Evolutionary conservation across 2,888 invertebrate genomes (phyloP), one percentile per base, ranked within the genome.

Genomic region (Hemithea aestivaria): DNA sequence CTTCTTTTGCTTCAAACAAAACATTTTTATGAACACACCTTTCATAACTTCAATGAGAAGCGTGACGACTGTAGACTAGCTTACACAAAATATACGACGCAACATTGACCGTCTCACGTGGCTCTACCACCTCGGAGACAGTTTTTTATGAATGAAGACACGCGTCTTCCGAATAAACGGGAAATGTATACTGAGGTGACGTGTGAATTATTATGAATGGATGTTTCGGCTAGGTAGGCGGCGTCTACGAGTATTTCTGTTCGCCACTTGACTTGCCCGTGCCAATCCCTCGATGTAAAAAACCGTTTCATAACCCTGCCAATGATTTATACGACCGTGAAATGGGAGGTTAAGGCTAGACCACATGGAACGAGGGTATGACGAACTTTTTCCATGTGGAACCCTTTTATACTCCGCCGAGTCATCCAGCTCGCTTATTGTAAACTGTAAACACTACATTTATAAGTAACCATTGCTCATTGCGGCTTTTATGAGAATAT

Each of bases 231-330:
- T 56, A 74, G 73, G 73, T 65, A 69, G 76, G 74, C 73, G 73
- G 65, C 69, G 78, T 77, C 75, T 81, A 71, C 62, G 55, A 69
- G 68, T 85, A 82, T 83, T 83, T 81, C 70, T 65, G 75, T 76
- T 66, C 68, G 48, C 70, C 79, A 78, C 85, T 84, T 79, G 83
- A 83, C 68, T 60, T 54, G 55, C 48, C 64, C 64, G 70, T 74
- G 79, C 75, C 78, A 76, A 79, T 81, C 66, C 71, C 60, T 61
- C 56, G 62, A 68, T 74, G 64, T 78, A 77, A 82, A 81, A 82
- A 78, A 71, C 64, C 54, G 62, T 73, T 70, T 79, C 75, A 75
- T 74, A 76, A 69, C 69, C 68, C 70, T 63, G 73, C 70, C 67
- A 72, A 67, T 73, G 72, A 76, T 75, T 69, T 73, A 71, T 67